These are phyloP conservation scores for Operophtera brumata DNA, from an alignment of 2,888 invertebrate species.

Conservation along the genomic window DNA sequence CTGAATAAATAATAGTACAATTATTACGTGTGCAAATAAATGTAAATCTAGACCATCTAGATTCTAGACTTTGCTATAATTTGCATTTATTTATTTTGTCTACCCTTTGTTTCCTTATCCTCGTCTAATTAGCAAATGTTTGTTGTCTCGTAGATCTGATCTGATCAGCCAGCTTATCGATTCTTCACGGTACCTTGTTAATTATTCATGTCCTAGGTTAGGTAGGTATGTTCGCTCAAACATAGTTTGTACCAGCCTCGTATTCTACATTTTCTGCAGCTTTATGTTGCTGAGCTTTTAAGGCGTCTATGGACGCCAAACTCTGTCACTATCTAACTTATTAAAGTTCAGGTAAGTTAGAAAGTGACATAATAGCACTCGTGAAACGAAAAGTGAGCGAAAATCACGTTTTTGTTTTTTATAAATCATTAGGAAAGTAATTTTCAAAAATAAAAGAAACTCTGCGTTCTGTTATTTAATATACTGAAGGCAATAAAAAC, in stretches of 20 bases:
- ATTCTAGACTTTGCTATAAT: conserved; percentile 18
- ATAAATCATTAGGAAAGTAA: no score
- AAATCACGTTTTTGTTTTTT: no score
- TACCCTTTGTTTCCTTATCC: conserved; percentile 16
- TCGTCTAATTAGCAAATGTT: conserved; percentile 22
- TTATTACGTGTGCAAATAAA: conserved; percentile 24
- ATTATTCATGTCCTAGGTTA: conserved; percentile 25
- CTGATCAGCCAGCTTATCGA: conserved; percentile 31
- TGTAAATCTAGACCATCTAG: conserved; percentile 21
- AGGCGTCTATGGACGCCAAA: no score
- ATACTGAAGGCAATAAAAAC: no score
- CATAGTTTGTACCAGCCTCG: conserved; percentile 6
- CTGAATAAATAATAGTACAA: no score
- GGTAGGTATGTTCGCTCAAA: conserved; percentile 18
- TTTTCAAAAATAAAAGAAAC: no score
- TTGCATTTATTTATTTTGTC: conserved; percentile 22
- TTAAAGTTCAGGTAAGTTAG: no score
- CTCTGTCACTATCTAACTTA: no score
- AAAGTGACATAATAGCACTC: no score
- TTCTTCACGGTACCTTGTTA: conserved; percentile 26
- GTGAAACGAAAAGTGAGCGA: no score
- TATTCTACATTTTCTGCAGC: neutral
- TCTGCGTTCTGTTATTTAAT: no score
- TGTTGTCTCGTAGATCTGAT: conserved; percentile 24
- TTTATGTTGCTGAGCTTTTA: conserved; percentile 2